Conservation (phyloP, 2,888 invertebrate genomes). For the Augochlorella aurata region DNA sequence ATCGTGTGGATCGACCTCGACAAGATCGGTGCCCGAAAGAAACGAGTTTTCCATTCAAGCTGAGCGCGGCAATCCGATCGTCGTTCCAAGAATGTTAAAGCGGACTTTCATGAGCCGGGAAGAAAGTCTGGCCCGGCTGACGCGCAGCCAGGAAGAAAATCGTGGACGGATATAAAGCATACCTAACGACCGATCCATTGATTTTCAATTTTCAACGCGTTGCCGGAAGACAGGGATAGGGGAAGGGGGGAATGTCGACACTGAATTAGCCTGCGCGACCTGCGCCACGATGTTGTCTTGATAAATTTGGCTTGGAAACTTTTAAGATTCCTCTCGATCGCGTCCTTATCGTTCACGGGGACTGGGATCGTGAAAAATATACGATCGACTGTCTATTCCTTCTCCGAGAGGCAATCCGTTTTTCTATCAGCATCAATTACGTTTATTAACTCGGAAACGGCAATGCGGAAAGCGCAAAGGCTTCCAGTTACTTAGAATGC, state of each 20-base stretch:
- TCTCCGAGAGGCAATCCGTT: not conserved
- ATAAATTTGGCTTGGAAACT: conserved; percentile 34
- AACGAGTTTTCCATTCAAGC: conserved; percentile 40
- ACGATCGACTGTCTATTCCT: not conserved
- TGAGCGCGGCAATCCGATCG: conserved; percentile 11
- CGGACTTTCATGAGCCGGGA: conserved; percentile 65
- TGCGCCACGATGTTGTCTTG: conserved; percentile 29
- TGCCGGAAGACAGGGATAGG: not conserved
- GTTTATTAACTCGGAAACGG: too few species aligned
- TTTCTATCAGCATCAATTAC: too few species aligned
- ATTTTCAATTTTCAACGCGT: conserved; percentile 67
- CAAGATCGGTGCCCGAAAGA: conserved; percentile 18
- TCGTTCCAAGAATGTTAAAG: conserved; percentile 57
- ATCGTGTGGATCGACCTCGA: conserved; percentile 27
- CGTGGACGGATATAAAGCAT: conserved; percentile 56
- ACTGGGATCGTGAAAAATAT: conserved; percentile 14
- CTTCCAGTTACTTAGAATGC: too few species aligned
- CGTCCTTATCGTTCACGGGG: conserved; percentile 31
- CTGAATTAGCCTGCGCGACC: conserved; percentile 45
- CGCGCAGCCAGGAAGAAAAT: conserved; percentile 50
- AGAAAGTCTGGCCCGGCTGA: conserved; percentile 53
- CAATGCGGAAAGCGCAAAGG: too few species aligned
- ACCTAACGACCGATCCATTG: conserved; percentile 67
- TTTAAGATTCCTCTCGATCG: conserved; percentile 11
- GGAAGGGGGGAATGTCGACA: not conserved